Conservation (phyloP, 2,797 vertebrate genomes). For the Varecia variegata region DNA sequence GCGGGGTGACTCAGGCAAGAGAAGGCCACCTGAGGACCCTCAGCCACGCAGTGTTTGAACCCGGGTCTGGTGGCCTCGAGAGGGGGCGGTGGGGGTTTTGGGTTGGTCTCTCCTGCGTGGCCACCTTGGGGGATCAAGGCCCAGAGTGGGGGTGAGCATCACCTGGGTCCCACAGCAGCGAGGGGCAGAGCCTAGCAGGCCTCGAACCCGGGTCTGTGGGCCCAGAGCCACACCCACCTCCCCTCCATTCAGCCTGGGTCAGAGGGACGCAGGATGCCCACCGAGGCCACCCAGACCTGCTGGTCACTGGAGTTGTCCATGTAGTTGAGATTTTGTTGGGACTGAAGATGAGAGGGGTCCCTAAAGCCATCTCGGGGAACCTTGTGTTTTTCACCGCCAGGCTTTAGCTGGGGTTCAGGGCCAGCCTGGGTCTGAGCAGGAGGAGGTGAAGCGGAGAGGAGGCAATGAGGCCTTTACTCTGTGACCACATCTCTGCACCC, state of each 20-base stretch:
- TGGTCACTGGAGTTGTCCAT: no score
- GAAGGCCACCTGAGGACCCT: no score
- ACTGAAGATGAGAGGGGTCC: background rate
- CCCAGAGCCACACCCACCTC: accelerated
- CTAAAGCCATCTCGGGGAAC: background rate
- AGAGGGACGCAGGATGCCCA: no score
- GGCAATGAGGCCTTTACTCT: background rate
- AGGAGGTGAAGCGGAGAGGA: background rate
- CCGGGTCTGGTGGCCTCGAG: background rate
- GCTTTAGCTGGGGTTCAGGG: background rate
- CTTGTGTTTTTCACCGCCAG: background rate
- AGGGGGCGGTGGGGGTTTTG: background rate
- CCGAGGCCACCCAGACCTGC: accelerated
- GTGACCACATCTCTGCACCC: background rate
- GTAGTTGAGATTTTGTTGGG: background rate
- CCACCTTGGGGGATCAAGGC: background rate
- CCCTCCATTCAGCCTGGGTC: background rate
- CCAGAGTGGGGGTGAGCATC: background rate
- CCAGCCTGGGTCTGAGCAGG: no score
- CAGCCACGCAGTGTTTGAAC: accelerated
- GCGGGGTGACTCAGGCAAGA: background rate
- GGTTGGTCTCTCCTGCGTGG: background rate
- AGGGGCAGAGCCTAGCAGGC: background rate
- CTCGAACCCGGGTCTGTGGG: background rate
- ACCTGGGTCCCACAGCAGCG: background rate